Base-by-base conservation (phyloP, 2,888 invertebrate species). In the Plebejus anna region DNA sequence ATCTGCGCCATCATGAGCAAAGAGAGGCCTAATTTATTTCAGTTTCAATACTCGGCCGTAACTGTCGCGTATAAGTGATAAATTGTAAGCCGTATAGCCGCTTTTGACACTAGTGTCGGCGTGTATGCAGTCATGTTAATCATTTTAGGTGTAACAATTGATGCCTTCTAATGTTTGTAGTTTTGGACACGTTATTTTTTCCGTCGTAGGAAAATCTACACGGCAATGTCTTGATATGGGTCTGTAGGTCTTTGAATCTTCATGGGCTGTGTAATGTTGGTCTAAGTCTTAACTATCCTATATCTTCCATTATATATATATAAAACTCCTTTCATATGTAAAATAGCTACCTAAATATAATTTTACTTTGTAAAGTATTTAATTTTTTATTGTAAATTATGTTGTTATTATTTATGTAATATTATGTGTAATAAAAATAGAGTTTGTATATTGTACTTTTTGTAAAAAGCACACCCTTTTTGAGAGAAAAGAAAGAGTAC, bases 171-270 rank as follows among this genome's bases (percentile, higher is more conserved):
- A 66, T 66, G 66, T 66, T 66, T 66, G 4, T 16, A 16, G 55
- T 55, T 55, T 55, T 55, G 55, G 66, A 66, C 66, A 66, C 66
- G 66, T 66, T 66, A 36, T 66, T 66, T 32, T 66, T 66, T 66
- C 66, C 66, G 66, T 36, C 66, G 32, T 5, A 13, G 66, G 66
- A 66, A 66, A 66, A 66, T 66, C 1, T 66, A 66, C 13, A 66
- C 66, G 66, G 66, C 66, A 66, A 66, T 66, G 66, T 66, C 66
- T 66, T 11, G 11, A 66, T 9, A 36, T 66, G 13, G 66, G 66
- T 36, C 66, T 13, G 66, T 66, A 32, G 61, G 61, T 61, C 11
- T 3, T n/a, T 57, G 22, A 61, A 61, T 61, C 11, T 61, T 28
- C 28, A 22, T 61, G 28, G 61, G 28, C 28, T 9, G 32, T 66